phyloP scores from a whole-genome alignment of 2,113 vertebrate genomes.

The Brienomyrus longianalis region DNA sequence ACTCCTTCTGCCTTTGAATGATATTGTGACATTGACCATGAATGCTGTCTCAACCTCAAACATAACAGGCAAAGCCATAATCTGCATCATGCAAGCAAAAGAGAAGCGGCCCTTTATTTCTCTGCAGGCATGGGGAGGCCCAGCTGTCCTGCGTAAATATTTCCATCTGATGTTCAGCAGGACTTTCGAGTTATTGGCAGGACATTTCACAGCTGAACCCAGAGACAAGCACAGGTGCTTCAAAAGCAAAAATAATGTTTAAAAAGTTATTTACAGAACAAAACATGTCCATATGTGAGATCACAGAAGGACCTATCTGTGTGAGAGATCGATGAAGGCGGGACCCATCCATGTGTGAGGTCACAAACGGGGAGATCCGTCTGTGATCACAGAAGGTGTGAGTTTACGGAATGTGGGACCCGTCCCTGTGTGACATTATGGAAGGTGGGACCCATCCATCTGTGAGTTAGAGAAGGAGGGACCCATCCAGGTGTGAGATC shows the following conservation, averaged over 20 bases:
- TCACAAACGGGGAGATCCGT: no score
- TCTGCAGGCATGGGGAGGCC: background rate
- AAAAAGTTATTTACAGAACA: background rate
- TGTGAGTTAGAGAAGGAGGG: background rate
- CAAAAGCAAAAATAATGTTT: background rate
- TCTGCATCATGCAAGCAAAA: background rate
- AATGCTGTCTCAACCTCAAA: background rate
- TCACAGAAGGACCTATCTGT: background rate
- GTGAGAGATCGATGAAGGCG: no score
- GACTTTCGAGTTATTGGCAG: background rate
- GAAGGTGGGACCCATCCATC: background rate
- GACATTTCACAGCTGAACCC: slow-evolving; percentile 7
- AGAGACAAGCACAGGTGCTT: slow-evolving; percentile 2
- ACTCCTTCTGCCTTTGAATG: background rate
- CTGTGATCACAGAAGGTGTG: background rate
- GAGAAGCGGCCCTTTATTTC: background rate
- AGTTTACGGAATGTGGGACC: background rate
- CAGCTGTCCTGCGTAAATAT: background rate
- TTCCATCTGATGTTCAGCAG: slow-evolving; percentile 1
- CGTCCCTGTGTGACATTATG: background rate
- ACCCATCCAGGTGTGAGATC: background rate
- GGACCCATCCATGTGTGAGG: no score
- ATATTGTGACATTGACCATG: background rate
- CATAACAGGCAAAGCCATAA: background rate
- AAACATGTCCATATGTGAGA: background rate